Conservation (phyloP, 2,113 vertebrate species). For the Pachypanchax playfairii region DNA sequence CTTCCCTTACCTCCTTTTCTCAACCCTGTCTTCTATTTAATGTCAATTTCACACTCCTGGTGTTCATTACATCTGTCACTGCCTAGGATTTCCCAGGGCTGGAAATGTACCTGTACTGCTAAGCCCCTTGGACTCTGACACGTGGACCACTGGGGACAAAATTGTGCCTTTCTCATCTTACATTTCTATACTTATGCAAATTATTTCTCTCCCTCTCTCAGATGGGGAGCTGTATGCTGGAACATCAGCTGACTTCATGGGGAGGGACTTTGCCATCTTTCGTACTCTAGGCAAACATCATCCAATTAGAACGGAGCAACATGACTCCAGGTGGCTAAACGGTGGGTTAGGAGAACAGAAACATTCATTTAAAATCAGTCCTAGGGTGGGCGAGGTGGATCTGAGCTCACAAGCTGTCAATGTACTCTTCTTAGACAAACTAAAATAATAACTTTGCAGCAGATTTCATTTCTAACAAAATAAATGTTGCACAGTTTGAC, state of each 20-base stretch:
- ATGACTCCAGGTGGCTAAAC: constrained; percentile 97
- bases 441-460: no score
- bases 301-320: constrained; percentile 97
- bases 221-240: constrained; percentile 97
- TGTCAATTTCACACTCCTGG: constrained; percentile 66
- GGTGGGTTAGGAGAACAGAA: constrained; percentile 77
- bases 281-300: constrained; percentile 95
- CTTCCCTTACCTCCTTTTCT: constrained; percentile 10
- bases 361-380: background rate
- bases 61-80: constrained; percentile 50
- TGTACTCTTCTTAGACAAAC: background rate
- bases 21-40: constrained; percentile 39
- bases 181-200: constrained; percentile 9
- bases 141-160: background rate
- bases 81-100: constrained; percentile 43
- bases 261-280: constrained; percentile 97
- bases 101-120: constrained; percentile 42
- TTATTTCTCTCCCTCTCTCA: constrained; percentile 52
- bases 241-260: constrained; percentile 98
- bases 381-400: background rate
- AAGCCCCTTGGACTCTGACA: constrained; percentile 28
- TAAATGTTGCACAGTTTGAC: no score
- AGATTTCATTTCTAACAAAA: no score
- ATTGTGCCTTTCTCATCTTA: constrained; percentile 1
- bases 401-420: background rate